phyloP scores from a whole-genome alignment of 1,140 invertebrate genomes.

The Drosophila melanogaster region Release_6_plus_ISO1_MT NT_033777.3:14649501-14650000 shows the following conservation, averaged over 20 bases:
- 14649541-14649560: slow-evolving; percentile 26
- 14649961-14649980: no score
- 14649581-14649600: slow-evolving; percentile 64
- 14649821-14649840: slow-evolving; percentile 65
- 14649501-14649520: neutral
- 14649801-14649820: slow-evolving; percentile 73
- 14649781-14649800: slow-evolving; percentile 73
- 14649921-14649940: no score
- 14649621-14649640: slow-evolving; percentile 73
- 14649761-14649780: slow-evolving; percentile 46
- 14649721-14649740: slow-evolving; percentile 7
- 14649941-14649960: no score
- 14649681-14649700: neutral
- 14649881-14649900: neutral
- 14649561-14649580: slow-evolving; percentile 51
- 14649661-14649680: slow-evolving; percentile 3
- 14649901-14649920: neutral
- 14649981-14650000: no score
- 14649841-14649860: slow-evolving; percentile 12
- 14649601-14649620: slow-evolving; percentile 67
- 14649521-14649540: neutral
- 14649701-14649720: slow-evolving; percentile 1
- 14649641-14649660: slow-evolving; percentile 62
- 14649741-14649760: slow-evolving; percentile 22
- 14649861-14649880: neutral